These are phyloP conservation scores for Torymus auratus DNA, from an alignment of 2,888 invertebrate genomes.

Conservation along the genomic window DNA sequence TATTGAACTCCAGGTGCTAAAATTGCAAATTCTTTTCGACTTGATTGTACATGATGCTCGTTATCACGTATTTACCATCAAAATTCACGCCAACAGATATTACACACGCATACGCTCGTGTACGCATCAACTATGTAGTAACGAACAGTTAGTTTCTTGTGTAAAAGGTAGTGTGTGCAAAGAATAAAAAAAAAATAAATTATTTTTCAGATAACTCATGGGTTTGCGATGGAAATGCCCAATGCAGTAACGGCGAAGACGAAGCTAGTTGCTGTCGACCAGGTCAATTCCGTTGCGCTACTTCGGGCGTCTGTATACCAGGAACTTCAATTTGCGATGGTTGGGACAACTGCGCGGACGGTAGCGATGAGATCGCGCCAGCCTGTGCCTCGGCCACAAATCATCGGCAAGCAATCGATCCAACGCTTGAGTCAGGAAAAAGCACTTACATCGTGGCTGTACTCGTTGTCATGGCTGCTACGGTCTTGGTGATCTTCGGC, in stretches of 20 bases:
- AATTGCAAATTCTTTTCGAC: too few species aligned
- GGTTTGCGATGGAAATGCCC: slow-evolving; percentile 82
- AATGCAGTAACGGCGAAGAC: slow-evolving; percentile 84
- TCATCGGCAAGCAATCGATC: slow-evolving; percentile 74
- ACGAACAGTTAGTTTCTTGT: too few species aligned
- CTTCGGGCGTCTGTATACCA: slow-evolving; percentile 85
- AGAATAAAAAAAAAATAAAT: not conserved
- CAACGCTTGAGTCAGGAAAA: slow-evolving; percentile 75
- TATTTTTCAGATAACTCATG: slow-evolving; percentile 73
- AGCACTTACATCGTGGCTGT: slow-evolving; percentile 80
- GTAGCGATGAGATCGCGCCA: slow-evolving; percentile 85
- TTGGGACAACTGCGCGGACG: slow-evolving; percentile 87
- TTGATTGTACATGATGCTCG: too few species aligned
- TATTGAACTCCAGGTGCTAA: too few species aligned
- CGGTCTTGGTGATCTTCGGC: slow-evolving; percentile 78
- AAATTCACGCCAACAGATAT: too few species aligned
- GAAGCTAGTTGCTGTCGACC: slow-evolving; percentile 84
- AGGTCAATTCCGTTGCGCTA: slow-evolving; percentile 84
- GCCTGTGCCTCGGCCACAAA: slow-evolving; percentile 78
- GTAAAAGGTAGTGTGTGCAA: too few species aligned
- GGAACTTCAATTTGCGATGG: slow-evolving; percentile 85
- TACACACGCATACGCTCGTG: too few species aligned
- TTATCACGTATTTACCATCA: too few species aligned
- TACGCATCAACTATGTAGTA: too few species aligned
- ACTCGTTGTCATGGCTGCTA: slow-evolving; percentile 79